Conservation (phyloP, 1,140 invertebrate species). For the Bombus sibiricus region DNA sequence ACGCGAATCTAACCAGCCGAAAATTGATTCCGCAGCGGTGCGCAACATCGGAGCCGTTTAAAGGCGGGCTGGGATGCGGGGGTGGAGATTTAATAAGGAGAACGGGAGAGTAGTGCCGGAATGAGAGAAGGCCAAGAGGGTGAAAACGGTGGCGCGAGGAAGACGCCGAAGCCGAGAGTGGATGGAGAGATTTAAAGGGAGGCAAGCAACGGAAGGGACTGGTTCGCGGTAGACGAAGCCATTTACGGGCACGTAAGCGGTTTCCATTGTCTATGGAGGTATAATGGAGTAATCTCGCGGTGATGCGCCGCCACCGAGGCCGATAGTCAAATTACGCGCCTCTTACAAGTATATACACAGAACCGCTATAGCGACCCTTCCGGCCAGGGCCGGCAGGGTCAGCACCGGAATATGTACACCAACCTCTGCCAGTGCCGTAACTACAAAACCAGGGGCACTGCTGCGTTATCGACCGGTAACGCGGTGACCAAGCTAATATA, state of each 20-base stretch:
- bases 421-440: constrained; percentile 1
- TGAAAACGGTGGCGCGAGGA: neutral
- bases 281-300: constrained; percentile 82
- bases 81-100: constrained; percentile 31
- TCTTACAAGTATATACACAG: constrained; percentile 73
- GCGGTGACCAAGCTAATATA: constrained; percentile 42
- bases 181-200: constrained; percentile 29
- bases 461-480: constrained; percentile 53
- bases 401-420: constrained; percentile 10
- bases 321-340: constrained; percentile 80
- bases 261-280: constrained; percentile 81
- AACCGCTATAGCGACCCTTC: constrained; percentile 60
- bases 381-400: constrained; percentile 44
- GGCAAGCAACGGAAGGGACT: constrained; percentile 44
- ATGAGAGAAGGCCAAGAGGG: constrained; percentile 29
- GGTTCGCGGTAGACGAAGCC: constrained; percentile 73
- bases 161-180: neutral
- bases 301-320: constrained; percentile 79
- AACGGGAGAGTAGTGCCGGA: neutral
- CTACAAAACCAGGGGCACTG: neutral
- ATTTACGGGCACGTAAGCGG: constrained; percentile 81
- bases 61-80: neutral
- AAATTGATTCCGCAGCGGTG: constrained; percentile 36
- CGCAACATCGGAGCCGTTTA: neutral
- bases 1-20: constrained; percentile 39